A percentile compares a stretch with the other conserved stretches of the same genome.
These are phyloP conservation scores for Thalassaphorura encarpata DNA, from an alignment of 1,140 invertebrate genomes.

Conservation along the genomic window DNA sequence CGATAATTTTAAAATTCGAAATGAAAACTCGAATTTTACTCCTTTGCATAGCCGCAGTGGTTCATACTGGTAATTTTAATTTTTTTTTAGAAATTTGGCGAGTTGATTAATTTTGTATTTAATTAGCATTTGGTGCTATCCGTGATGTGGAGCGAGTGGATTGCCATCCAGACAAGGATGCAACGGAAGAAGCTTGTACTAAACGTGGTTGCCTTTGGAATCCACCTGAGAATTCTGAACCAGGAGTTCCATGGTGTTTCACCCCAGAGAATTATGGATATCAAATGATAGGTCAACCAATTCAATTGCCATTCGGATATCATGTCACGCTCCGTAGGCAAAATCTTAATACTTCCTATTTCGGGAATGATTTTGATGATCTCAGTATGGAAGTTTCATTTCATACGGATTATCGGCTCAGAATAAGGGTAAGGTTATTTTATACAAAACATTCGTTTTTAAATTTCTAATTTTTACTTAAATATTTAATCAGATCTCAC, in stretches of 20 bases:
- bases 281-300: not conserved
- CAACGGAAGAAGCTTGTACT: not conserved
- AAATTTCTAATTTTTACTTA: not conserved
- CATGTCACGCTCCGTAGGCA: not conserved
- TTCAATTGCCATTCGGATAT: not conserved
- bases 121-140: not conserved
- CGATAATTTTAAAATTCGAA: too few relatives aligned
- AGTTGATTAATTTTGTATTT: too few relatives aligned
- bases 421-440: not conserved
- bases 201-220: not conserved
- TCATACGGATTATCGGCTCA: not conserved
- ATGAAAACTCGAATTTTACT: too few relatives aligned
- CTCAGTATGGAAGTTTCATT: not conserved
- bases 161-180: conserved; percentile 1
- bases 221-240: not conserved
- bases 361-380: not conserved
- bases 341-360: not conserved
- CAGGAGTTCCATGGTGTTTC: not conserved
- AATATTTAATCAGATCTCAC: not conserved
- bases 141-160: not conserved
- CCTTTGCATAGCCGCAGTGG: too few relatives aligned
- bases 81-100: too few relatives aligned
- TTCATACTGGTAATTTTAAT: too few relatives aligned
- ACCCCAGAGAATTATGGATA: not conserved
- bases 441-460: not conserved